Evolutionary conservation across 2,797 vertebrate species (phyloP).

Genomic region (Myotis myotis): DNA sequence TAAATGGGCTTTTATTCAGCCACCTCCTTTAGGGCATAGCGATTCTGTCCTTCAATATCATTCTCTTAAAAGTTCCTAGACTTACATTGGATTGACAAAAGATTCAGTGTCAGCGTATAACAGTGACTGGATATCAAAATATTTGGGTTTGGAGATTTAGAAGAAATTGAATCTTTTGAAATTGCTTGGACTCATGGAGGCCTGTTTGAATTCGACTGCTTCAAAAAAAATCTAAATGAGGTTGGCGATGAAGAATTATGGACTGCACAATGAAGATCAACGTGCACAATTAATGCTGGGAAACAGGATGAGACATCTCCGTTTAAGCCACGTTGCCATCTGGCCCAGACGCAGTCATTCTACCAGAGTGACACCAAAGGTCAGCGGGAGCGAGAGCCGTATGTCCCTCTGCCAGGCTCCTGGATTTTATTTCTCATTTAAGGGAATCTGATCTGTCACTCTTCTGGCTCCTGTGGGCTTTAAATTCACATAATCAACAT

Average conservation of each 20-base stretch:
- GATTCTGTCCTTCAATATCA: conserved; percentile 44
- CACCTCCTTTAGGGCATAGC: not conserved
- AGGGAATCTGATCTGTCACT: conserved; percentile 75
- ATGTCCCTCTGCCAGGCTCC: conserved; percentile 67
- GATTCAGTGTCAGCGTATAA: conserved; percentile 26
- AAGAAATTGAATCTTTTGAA: not conserved
- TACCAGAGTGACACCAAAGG: conserved; percentile 73
- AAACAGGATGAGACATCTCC: conserved; percentile 55
- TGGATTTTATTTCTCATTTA: conserved; percentile 76
- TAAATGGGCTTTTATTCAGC: conserved; percentile 46
- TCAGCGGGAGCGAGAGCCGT: conserved; percentile 32
- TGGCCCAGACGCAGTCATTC: conserved; percentile 70
- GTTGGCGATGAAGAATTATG: conserved; percentile 54
- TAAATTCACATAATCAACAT: conserved; percentile 79
- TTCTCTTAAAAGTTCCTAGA: conserved; percentile 50
- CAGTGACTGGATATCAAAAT: conserved; percentile 50
- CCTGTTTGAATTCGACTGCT: not conserved
- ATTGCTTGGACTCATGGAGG: not conserved
- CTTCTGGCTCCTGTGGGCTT: conserved; percentile 66
- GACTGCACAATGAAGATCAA: conserved; percentile 15
- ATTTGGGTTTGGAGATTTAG: conserved; percentile 52
- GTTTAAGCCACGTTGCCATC: conserved; percentile 51
- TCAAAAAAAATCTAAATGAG: conserved; percentile 45
- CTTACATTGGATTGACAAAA: conserved; percentile 50
- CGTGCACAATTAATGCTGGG: conserved; percentile 36